Base-by-base conservation (phyloP, 2,888 invertebrate genomes). In the Molorchus minor region DNA sequence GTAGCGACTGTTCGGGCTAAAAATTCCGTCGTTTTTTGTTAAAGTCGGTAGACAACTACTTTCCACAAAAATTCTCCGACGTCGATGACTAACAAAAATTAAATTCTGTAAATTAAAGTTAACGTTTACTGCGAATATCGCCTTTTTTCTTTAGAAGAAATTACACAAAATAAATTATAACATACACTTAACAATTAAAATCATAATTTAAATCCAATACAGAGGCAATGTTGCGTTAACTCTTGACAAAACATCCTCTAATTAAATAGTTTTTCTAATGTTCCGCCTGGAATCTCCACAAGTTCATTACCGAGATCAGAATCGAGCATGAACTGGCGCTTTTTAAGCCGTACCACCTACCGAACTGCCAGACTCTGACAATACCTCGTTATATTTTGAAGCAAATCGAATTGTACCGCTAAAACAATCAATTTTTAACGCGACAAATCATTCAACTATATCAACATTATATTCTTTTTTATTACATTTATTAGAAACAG, bases 221-320 rank as follows among this genome's bases (percentile, higher is more conserved):
- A 49, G 56, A 49, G 54, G 58, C 65, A 60, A 53, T 62, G 59
- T 64, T 58, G 61, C 61, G 63, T 68, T 67, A 71, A 64, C 57
- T 61, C 61, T 65, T 67, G 61, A 69, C 68, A 60, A 70, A 69
- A 69, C 68, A 69, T 67, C 68, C 65, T 65, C 69, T 65, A 79
- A 79, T 79, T 77, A 78, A 77, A 78, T 68, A 74, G 72, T 77
- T 76, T 77, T 77, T 78, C 73, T 73, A 60, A 54, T 70, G 78
- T 78, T 77, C 73, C 78, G 76, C 75, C 71, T 77, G 72, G 71
- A 68, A 71, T 74, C 66, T 70, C 70, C 75, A 71, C 76, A 76
- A 77, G 77, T 77, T 77, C 77, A 76, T 77, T 77, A 77, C 73
- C 75, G 73, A 65, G 58, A 67, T 60, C 60, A 61, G 61, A 61